Base-by-base conservation (phyloP, 2,888 invertebrate species). In the Tetragonisca angustula region DNA sequence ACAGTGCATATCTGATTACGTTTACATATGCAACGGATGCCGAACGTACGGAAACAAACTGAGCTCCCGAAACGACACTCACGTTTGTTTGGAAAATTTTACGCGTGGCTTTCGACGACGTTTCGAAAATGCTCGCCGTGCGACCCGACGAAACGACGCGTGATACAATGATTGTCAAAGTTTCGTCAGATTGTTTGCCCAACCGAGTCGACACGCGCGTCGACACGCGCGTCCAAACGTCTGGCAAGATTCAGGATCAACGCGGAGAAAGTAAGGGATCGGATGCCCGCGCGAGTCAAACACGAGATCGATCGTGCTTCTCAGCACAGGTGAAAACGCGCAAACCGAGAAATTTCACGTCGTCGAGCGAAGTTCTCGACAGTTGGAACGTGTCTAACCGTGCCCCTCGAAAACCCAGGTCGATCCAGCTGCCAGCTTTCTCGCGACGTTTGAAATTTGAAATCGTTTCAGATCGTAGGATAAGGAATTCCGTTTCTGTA, bases 181-280 rank as follows among this genome's bases (percentile, higher is more conserved):
- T 84, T 84, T 84, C 79, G n/a, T 80, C 76, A 77, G 75, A 49
- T 56, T n/a, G 70, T 76, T 69, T 69, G 62, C 64, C 70, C 52
- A 70, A 85, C 67, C 68, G 59, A 15, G 21, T 52, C n/a, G 9
- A 11, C 24, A 13, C n/a, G 49, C 19, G 13, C 4, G 21, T 50
- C 62, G 64, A 78, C 49, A 27, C 27, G 67, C 59, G 24, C 59
- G 56, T 72, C 65, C 24, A 70, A 24, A 32, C 21, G 32, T 70
- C 65, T 9, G 43, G 84, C 70, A 81, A 83, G 83, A 78, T 84
- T 61, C 67, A 69, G 71, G 76, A 87, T 79, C 9, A 32, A 76
- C 67, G 64, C 80, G 88, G 89, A 89, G 89, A 89, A 89, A 89
- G 89, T 81, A 79, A 74, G 71, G 76, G 81, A 79, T 76, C 61